Evolutionary conservation across 2,888 invertebrate species (phyloP), one percentile per base, ranked within the genome.

Genomic region (Pollenia amentaria): DNA sequence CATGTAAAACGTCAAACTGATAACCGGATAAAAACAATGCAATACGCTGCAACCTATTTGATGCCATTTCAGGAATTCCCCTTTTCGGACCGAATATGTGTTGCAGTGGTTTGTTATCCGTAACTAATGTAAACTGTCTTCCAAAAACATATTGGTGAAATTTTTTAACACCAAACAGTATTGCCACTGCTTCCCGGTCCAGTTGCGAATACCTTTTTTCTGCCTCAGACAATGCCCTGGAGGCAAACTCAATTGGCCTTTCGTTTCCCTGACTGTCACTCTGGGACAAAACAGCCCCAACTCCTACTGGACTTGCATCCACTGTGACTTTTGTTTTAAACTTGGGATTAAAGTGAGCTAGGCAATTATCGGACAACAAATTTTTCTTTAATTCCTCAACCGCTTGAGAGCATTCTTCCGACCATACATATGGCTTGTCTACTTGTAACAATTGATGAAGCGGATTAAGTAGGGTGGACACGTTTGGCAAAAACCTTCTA

Each of bases 101-200:
- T 0, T 88, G 70, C 42, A 90, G 75, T 0, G 93, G 92, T 73
- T 91, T 89, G 79, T 92, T 90, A 84, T 93, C 92, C 3, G 93
- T 93, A 11, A 90, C 65, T 14, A 93, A 87, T 0, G 88, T 90
- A 88, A 94, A 94, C 4, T 89, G 81, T 4, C 91, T 84, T 4
- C 93, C 93, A 87, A 89, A 91, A 6, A 93, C 44, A 87, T 91
- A 94, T 8, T 91, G 89, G 79, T 92, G 90, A 87, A 93, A 94
- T 85, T 90, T 90, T 60, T 60, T 89, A 3, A 93, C 89, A 4
- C 90, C 92, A 79, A 88, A 93, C 16, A 92, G 82, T 12, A 70
- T 53, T 1, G 53, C 16, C 7, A 53, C 70, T 1, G 70, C 51
- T n/a, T 70, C 53, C 9, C 53, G 40, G 42, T 70, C 70, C 14